These are phyloP conservation scores for Macrobrachium rosenbergii DNA, from an alignment of 1,140 invertebrate species.

Conservation along the genomic window DNA sequence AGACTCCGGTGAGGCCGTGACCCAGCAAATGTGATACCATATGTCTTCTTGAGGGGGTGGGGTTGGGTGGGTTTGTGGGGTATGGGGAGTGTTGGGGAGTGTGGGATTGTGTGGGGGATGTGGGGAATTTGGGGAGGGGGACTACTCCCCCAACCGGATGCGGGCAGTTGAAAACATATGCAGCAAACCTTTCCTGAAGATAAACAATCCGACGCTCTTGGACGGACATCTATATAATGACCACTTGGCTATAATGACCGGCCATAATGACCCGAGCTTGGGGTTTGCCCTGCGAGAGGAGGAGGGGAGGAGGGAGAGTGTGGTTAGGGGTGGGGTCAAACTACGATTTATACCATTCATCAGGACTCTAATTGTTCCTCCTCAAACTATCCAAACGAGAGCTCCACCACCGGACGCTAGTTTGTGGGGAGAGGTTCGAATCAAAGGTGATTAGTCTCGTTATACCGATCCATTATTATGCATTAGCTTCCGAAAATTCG, in stretches of 20 bases:
- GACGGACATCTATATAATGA: slow-evolving; percentile 51
- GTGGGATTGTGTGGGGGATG: no score
- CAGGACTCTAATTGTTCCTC: slow-evolving; percentile 33
- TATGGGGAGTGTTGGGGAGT: no score
- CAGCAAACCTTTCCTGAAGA: slow-evolving; percentile 9
- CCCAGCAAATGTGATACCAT: no score
- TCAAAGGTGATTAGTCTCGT: slow-evolving; percentile 8
- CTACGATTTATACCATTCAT: slow-evolving; percentile 54
- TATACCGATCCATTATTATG: slow-evolving; percentile 33
- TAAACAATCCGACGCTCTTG: slow-evolving; percentile 41
- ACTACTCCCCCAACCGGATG: neutral
- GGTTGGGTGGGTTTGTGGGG: no score
- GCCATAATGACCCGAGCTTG: slow-evolving; percentile 37
- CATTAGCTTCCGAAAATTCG: slow-evolving; percentile 21
- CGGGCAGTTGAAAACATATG: neutral
- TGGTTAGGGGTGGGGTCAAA: slow-evolving; percentile 35
- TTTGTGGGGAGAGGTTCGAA: neutral
- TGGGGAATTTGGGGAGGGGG: no score
- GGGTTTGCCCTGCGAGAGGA: no score
- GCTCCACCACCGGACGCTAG: neutral
- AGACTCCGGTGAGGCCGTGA: no score
- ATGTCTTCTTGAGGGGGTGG: no score
- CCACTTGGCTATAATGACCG: slow-evolving; percentile 52
- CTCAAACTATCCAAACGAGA: neutral
- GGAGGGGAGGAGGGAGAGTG: neutral